Evolutionary conservation across 2,888 invertebrate genomes (phyloP).

Genomic region (Salpingus planirostris): DNA sequence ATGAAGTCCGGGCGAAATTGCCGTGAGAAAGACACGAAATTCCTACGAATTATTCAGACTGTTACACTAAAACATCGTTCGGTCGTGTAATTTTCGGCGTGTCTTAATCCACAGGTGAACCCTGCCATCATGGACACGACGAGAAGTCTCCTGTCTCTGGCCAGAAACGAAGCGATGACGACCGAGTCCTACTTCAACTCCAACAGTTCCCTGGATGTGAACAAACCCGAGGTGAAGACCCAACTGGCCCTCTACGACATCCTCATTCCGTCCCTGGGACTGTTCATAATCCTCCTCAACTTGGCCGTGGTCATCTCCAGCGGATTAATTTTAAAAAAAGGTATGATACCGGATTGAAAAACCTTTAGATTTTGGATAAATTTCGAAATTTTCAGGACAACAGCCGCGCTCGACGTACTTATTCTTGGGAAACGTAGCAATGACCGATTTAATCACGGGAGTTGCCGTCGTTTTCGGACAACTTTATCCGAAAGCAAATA

Average conservation of each 20-base stretch:
- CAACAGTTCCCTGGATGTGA: constrained; percentile 13
- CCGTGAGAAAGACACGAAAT: too few relatives aligned
- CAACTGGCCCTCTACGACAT: constrained; percentile 46
- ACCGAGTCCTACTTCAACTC: too few relatives aligned
- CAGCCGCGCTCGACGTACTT: constrained; percentile 56
- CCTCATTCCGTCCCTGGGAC: constrained; percentile 48
- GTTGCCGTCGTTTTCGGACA: constrained; percentile 49
- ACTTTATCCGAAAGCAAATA: constrained; percentile 35
- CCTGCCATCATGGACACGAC: too few relatives aligned
- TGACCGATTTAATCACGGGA: constrained; percentile 57
- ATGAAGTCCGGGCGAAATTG: too few relatives aligned
- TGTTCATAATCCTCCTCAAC: constrained; percentile 50
- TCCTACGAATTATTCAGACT: too few relatives aligned
- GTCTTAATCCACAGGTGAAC: too few relatives aligned
- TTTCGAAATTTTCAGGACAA: constrained; percentile 46
- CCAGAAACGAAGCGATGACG: too few relatives aligned
- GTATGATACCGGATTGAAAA: too few relatives aligned
- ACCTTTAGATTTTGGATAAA: too few relatives aligned
- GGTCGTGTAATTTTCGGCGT: too few relatives aligned
- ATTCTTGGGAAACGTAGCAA: constrained; percentile 56
- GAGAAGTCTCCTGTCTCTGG: too few relatives aligned
- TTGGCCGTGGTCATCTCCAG: constrained; percentile 57
- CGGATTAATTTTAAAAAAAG: constrained; percentile 53
- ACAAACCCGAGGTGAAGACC: constrained; percentile 22
- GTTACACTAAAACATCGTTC: too few relatives aligned